phyloP scores from a whole-genome alignment of 2,113 vertebrate species.

The Platichthys flesus region DNA sequence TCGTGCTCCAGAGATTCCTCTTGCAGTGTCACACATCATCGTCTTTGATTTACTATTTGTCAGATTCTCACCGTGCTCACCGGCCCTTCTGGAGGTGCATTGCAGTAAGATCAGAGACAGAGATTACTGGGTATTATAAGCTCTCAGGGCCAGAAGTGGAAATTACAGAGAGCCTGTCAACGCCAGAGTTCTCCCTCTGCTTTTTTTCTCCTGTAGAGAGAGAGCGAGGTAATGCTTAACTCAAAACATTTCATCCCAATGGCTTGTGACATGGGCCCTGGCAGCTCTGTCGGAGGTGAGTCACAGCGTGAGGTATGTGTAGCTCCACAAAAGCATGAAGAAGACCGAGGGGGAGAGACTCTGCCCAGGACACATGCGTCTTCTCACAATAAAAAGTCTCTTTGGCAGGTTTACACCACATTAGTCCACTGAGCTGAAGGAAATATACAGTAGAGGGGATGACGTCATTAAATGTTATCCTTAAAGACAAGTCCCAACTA shows the following conservation, averaged over 20 bases:
- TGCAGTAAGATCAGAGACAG: conserved; percentile 65
- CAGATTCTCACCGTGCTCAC: conserved; percentile 56
- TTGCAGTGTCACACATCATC: conserved; percentile 44
- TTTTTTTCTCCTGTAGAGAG: conserved; percentile 57
- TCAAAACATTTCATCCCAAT: conserved; percentile 63
- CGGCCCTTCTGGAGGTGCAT: conserved; percentile 55
- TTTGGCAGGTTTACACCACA: conserved; percentile 72
- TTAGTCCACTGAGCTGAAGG: conserved; percentile 53
- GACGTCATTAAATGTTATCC: conserved; percentile 46
- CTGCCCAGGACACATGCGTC: conserved; percentile 57
- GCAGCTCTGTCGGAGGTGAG: conserved; percentile 61
- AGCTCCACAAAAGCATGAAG: conserved; percentile 38
- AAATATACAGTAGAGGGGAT: conserved; percentile 53
- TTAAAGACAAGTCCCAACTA: conserved; percentile 22
- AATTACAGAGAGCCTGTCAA: conserved; percentile 67
- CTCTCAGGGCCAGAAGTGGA: conserved; percentile 75
- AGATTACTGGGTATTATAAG: conserved; percentile 72
- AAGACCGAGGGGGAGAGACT: conserved; percentile 44
- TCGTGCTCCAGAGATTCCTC: conserved; percentile 23
- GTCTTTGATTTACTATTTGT: conserved; percentile 49
- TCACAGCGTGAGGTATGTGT: conserved; percentile 61
- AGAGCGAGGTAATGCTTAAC: conserved; percentile 62
- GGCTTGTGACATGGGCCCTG: conserved; percentile 68
- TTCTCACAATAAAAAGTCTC: conserved; percentile 73
- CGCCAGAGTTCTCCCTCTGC: conserved; percentile 65